Percentiles rank a stretch among this genome's conserved stretches.
These are phyloP conservation scores for Vesta saturnalis DNA, from an alignment of 2,888 invertebrate genomes.

Conservation along the genomic window DNA sequence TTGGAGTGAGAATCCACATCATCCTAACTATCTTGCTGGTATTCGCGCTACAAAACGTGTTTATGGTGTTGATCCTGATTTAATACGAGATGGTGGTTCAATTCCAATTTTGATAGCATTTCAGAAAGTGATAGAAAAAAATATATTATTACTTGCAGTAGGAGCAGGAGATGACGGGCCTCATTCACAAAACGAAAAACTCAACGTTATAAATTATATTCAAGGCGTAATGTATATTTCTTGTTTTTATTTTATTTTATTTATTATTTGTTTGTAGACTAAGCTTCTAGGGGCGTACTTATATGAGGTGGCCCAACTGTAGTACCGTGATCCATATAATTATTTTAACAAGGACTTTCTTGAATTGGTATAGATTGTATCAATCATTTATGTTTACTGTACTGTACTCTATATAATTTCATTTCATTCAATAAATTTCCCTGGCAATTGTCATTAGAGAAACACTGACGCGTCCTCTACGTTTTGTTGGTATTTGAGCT, in stretches of 20 bases:
- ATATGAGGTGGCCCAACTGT: too few species aligned
- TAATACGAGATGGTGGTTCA: constrained; percentile 97
- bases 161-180: constrained; percentile 98
- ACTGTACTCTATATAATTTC: too few species aligned
- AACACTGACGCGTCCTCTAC: too few species aligned
- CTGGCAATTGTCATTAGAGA: too few species aligned
- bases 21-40: constrained; percentile 94
- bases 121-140: constrained; percentile 90
- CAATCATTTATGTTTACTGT: too few species aligned
- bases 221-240: constrained; percentile 94
- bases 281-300: constrained; percentile 92
- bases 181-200: constrained; percentile 98
- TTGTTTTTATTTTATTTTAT: too few species aligned
- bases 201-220: constrained; percentile 91
- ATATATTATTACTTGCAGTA: constrained; percentile 93
- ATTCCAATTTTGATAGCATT: constrained; percentile 97
- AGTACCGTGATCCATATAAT: too few species aligned
- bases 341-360: background rate
- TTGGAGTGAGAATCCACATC: constrained; percentile 93
- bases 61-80: constrained; percentile 89
- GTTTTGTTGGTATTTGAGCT: too few species aligned
- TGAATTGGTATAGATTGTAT: background rate
- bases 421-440: too few species aligned
- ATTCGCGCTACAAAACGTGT: constrained; percentile 83
- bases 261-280: constrained; percentile 71